Evolutionary conservation across 2,113 vertebrate genomes (phyloP).

Genomic region (Vimba vimba): DNA sequence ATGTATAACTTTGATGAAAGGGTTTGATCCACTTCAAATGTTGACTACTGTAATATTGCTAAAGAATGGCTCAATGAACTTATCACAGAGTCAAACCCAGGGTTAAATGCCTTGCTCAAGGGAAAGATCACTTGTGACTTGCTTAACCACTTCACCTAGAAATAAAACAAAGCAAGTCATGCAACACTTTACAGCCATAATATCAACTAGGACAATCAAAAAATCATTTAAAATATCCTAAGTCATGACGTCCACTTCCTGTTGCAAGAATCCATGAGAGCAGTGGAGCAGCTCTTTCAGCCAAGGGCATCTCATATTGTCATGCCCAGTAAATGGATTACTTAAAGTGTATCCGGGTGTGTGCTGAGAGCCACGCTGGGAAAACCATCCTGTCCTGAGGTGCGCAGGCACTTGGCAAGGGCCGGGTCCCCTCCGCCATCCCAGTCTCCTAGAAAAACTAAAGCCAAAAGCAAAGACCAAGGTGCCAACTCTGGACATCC

Average conservation of each 20-base stretch:
- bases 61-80: background rate
- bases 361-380: conserved; percentile 31
- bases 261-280: background rate
- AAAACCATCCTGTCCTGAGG: conserved; percentile 45
- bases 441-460: conserved; percentile 35
- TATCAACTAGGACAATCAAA: background rate
- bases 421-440: conserved; percentile 27
- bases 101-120: background rate
- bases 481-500: conserved; percentile 23
- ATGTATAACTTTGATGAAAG: no score
- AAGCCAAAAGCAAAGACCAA: conserved; percentile 50
- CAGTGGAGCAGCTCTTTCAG: background rate
- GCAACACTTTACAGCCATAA: background rate
- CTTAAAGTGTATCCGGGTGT: conserved; percentile 54
- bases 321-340: conserved; percentile 49
- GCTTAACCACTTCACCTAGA: background rate
- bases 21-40: no score
- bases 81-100: background rate
- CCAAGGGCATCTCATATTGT: conserved; percentile 32
- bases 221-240: background rate
- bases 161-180: background rate
- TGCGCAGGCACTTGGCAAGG: conserved; percentile 44
- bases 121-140: background rate
- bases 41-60: background rate
- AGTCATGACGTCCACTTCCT: background rate